Evolutionary conservation across 2,888 invertebrate genomes (phyloP).

Genomic region (Parnassius orleans): DNA sequence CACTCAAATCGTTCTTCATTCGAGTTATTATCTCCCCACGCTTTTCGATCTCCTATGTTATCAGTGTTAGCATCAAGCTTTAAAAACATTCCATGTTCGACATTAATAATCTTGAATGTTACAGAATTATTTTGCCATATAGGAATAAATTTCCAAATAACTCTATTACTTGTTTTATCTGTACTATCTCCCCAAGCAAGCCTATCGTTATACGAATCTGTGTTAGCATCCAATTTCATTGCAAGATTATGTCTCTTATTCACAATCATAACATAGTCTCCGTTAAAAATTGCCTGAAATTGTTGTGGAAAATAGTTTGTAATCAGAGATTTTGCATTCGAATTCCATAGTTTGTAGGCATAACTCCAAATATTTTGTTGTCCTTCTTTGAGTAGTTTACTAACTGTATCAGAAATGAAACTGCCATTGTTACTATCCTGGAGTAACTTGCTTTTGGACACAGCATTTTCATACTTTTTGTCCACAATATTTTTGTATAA

Average conservation of each 20-base stretch:
- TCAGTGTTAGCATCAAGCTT: constrained; percentile 37
- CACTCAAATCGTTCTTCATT: constrained; percentile 34
- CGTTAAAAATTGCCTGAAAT: constrained; percentile 37
- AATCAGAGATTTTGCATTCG: constrained; percentile 32
- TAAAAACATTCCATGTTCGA: constrained; percentile 37
- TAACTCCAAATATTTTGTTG: constrained; percentile 34
- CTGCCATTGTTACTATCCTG: constrained; percentile 26
- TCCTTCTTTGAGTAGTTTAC: constrained; percentile 34
- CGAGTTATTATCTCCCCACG: constrained; percentile 34
- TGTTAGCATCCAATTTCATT: constrained; percentile 36
- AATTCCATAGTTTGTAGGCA: constrained; percentile 41
- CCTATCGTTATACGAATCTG: constrained; percentile 32
- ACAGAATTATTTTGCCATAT: constrained; percentile 36
- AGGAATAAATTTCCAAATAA: constrained; percentile 43
- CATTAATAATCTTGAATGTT: constrained; percentile 40
- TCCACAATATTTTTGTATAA: constrained; percentile 34
- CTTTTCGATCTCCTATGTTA: constrained; percentile 36
- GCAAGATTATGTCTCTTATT: constrained; percentile 36
- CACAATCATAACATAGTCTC: constrained; percentile 37
- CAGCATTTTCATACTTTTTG: constrained; percentile 36
- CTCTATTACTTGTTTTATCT: constrained; percentile 33
- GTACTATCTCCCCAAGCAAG: constrained; percentile 37
- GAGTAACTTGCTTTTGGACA: constrained; percentile 36
- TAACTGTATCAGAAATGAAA: constrained; percentile 33
- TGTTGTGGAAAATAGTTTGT: constrained; percentile 36